Percentiles rank a stretch among this genome's conserved stretches.
phyloP scores from a whole-genome alignment of 2,797 vertebrate genomes.

The Furcifer pardalis region DNA sequence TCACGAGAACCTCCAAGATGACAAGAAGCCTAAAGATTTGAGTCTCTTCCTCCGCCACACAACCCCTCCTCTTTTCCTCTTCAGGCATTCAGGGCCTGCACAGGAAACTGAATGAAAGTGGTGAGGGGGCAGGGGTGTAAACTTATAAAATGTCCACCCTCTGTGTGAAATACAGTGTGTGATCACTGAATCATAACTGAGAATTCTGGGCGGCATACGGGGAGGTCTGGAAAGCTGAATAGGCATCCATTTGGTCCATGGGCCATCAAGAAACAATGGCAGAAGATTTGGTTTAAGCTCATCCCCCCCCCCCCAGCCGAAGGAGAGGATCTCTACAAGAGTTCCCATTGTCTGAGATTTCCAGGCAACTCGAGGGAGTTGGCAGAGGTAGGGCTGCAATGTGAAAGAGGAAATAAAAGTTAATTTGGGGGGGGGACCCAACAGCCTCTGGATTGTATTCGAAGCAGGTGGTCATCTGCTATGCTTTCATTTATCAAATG shows the following conservation, averaged over 20 bases:
- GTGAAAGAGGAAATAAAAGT: background rate
- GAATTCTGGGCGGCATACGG: constrained; percentile 60
- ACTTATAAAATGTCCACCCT: constrained; percentile 52
- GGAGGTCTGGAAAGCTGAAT: constrained; percentile 65
- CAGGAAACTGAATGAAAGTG: constrained; percentile 57
- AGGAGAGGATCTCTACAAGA: constrained; percentile 54
- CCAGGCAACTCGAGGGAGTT: background rate
- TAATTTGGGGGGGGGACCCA: no score
- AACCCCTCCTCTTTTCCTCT: constrained; percentile 58
- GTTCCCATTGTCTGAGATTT: constrained; percentile 13
- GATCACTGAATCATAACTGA: constrained; percentile 81
- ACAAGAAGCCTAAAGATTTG: constrained; percentile 55
- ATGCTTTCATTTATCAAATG: background rate
- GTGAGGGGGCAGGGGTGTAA: background rate
- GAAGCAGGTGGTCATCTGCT: no score
- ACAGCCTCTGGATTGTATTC: no score
- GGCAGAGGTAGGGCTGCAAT: fast-evolving
- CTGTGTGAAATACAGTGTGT: constrained; percentile 69
- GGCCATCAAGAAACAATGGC: constrained; percentile 69
- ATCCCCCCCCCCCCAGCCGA: constrained; percentile 52
- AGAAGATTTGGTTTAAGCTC: constrained; percentile 67
- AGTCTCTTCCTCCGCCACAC: constrained; percentile 37
- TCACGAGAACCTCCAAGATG: constrained; percentile 56
- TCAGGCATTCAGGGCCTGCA: constrained; percentile 61
- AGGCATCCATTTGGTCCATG: constrained; percentile 58